Base-by-base conservation (phyloP, 2,797 vertebrate species). In the Hylomyscus alleni region DNA sequence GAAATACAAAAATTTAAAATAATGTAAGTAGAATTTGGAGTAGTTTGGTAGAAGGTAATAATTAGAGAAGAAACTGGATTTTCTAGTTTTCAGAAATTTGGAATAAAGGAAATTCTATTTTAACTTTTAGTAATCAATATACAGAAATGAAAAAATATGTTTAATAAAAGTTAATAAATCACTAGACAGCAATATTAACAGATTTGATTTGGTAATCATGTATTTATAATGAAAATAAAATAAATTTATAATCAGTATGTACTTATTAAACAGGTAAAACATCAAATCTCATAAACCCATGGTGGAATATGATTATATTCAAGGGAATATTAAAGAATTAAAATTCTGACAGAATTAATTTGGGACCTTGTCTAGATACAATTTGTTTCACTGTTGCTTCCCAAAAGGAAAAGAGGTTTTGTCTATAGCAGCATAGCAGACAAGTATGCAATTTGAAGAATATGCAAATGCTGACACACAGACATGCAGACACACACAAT, bases 181-280 rank as follows among this genome's bases (percentile, higher is more conserved):
- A 3, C 47, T 26, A 90, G 72, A 9, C 15, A 78, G 65, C 91
- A 78, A 89, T 82, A 92, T 62, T 29, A 82, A 50, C 29, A 50
- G 40, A 31, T 76, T 76, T 90, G 13, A 15, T 92, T 34, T 77
- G 22, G 13, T 82, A 37, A 6, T 44, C 60, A 62, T 67, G 54
- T 86, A 89, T 90, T 91, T 78, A 92, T 40, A 69, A 40, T 78
- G 9, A 75, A 20, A 85, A 86, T 67, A 76, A 91, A 93, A 78
- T 73, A 86, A 95, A 87, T 69, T 3, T 0, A 29, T 62, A 69
- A 62, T 6, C 65, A 7, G 80, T 31, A 52, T 73, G 10, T 50
- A 50, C 58, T 1, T 15, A 50, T 94, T 94, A 69, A 34, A 89
- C 12, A 94, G 34, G 4, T 20, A 91, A 67, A 8, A 56, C 6